phyloP scores from a whole-genome alignment of 2,797 vertebrate species.

The Caiman crocodilus region DNA sequence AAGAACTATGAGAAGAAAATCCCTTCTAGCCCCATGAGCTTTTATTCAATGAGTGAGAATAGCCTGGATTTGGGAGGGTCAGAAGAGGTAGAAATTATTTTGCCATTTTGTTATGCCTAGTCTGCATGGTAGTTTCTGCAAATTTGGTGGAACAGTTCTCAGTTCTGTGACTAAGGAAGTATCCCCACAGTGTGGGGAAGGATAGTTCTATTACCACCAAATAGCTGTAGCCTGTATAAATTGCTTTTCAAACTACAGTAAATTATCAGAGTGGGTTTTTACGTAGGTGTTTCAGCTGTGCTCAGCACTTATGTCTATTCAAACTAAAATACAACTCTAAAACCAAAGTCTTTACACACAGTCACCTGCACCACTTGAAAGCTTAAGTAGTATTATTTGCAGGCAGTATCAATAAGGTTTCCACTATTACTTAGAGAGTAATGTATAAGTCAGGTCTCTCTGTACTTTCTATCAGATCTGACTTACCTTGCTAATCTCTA shows the following conservation, averaged over 20 bases:
- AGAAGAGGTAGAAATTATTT: background rate
- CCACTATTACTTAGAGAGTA: background rate
- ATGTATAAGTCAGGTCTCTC: background rate
- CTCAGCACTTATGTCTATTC: background rate
- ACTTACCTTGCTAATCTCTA: background rate
- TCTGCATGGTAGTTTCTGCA: background rate
- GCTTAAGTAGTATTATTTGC: background rate
- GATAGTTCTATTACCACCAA: background rate
- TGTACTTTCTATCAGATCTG: background rate
- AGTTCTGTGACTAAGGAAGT: background rate
- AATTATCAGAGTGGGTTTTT: background rate
- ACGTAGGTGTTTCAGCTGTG: background rate
- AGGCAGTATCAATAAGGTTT: background rate
- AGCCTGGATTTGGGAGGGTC: background rate
- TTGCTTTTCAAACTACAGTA: background rate
- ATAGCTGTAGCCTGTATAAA: background rate
- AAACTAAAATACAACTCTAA: background rate
- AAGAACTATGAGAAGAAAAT: background rate
- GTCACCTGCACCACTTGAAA: background rate
- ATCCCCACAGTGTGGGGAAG: background rate
- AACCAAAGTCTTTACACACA: background rate
- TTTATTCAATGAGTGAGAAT: background rate
- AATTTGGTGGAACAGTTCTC: background rate
- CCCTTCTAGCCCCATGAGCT: background rate
- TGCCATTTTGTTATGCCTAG: background rate